Percentiles rank a stretch among this genome's conserved stretches.
Evolutionary conservation across 2,888 invertebrate genomes (phyloP).

Genomic region (Nomada lathburiana): DNA sequence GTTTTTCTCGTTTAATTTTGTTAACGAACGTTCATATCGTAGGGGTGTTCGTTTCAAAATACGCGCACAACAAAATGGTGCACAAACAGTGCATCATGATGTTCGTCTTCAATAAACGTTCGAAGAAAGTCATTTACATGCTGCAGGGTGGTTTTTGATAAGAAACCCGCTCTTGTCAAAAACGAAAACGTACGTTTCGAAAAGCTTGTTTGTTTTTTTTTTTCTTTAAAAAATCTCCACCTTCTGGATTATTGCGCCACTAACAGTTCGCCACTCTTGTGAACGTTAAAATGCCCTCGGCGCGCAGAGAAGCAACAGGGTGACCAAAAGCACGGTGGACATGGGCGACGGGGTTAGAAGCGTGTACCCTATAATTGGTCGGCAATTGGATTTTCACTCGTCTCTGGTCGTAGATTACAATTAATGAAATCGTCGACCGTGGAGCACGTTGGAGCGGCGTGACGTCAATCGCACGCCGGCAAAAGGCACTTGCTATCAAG

Average conservation of each 20-base stretch:
- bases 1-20: neutral
- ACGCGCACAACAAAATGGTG: too few relatives aligned
- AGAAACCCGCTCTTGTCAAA: too few relatives aligned
- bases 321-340: slow-evolving; percentile 5
- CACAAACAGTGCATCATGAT: too few relatives aligned
- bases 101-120: too few relatives aligned
- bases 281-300: slow-evolving; percentile 11
- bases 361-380: slow-evolving; percentile 49
- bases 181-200: too few relatives aligned
- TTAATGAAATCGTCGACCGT: slow-evolving; percentile 70
- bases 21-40: too few relatives aligned
- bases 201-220: neutral
- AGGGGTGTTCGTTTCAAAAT: too few relatives aligned
- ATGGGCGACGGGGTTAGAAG: slow-evolving; percentile 22
- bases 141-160: too few relatives aligned
- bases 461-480: slow-evolving; percentile 73
- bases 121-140: too few relatives aligned
- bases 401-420: slow-evolving; percentile 65
- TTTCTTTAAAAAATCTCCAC: neutral
- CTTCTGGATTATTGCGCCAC: too few relatives aligned
- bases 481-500: slow-evolving; percentile 73
- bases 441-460: slow-evolving; percentile 57
- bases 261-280: neutral
- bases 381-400: slow-evolving; percentile 62
- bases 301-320: neutral